Conservation (phyloP, 2,888 invertebrate species). For the Yponomeuta cagnagella region DNA sequence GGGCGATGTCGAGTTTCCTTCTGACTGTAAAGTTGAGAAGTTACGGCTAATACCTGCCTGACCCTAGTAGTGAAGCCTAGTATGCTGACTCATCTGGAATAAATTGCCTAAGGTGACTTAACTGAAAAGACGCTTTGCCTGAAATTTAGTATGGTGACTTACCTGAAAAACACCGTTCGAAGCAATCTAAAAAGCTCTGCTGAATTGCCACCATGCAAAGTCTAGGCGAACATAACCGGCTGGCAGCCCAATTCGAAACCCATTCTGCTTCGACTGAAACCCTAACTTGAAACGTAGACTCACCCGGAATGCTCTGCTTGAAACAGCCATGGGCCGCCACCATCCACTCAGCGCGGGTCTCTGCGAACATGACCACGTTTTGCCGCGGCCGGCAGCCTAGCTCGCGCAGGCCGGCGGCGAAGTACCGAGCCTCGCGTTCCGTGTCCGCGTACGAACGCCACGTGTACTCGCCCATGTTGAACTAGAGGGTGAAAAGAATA, state of each 20-base stretch:
- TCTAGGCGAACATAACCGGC: too few relatives aligned
- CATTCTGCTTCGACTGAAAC: too few relatives aligned
- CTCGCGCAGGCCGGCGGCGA: conserved; percentile 90
- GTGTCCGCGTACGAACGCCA: conserved; percentile 92
- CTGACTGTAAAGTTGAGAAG: neutral
- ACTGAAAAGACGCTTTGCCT: too few relatives aligned
- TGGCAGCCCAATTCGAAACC: too few relatives aligned
- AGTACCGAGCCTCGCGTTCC: conserved; percentile 82
- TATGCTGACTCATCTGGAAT: neutral
- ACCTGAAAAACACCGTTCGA: too few relatives aligned
- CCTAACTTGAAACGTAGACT: conserved; percentile 17
- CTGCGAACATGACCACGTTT: conserved; percentile 95
- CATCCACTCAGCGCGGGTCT: conserved; percentile 99
- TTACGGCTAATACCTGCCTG: too few relatives aligned
- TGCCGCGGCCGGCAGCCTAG: conserved; percentile 83
- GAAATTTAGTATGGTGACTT: neutral
- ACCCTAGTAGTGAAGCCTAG: too few relatives aligned
- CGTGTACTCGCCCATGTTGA: conserved; percentile 93
- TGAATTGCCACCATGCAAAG: too few relatives aligned
- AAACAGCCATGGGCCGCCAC: conserved; percentile 97
- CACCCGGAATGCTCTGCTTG: conserved; percentile 92
- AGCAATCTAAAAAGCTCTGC: too few relatives aligned
- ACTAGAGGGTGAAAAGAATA: conserved; percentile 63
- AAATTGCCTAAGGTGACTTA: neutral
- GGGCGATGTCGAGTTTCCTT: neutral